Evolutionary conservation across 2,113 vertebrate species (phyloP).

Genomic region (Alethe castanea): DNA sequence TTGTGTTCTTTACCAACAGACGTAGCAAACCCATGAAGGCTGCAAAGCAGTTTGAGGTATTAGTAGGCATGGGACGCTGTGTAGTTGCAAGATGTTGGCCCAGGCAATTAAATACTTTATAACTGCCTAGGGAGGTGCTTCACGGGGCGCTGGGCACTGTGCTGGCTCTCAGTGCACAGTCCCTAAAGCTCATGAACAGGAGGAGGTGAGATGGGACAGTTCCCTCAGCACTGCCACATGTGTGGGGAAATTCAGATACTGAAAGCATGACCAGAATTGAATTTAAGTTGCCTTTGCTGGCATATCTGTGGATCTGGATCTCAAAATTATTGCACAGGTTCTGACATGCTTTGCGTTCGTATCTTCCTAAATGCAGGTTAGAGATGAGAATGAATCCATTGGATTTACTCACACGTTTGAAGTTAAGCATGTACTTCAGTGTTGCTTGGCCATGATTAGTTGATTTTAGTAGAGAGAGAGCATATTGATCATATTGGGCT

Average conservation of each 20-base stretch:
- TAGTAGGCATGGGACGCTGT: not conserved
- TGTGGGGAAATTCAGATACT: not conserved
- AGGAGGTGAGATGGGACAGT: not conserved
- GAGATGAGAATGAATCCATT: not conserved
- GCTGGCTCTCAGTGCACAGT: not conserved
- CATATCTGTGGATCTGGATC: not conserved
- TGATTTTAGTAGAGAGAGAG: not conserved
- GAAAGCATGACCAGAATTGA: not conserved
- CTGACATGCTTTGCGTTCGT: not conserved
- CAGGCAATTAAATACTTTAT: not conserved
- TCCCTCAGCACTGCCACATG: rapidly evolving
- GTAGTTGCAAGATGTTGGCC: not conserved
- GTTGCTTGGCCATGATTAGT: not conserved
- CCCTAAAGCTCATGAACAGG: rapidly evolving
- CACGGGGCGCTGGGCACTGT: not conserved
- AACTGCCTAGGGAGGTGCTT: not conserved
- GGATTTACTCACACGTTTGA: not conserved
- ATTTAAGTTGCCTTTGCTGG: not conserved
- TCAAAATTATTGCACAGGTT: not conserved
- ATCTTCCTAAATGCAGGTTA: not conserved
- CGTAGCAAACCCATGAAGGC: not conserved
- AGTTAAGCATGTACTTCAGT: not conserved
- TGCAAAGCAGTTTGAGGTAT: not conserved
- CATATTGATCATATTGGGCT: not conserved
- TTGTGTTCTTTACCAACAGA: not conserved